Base-by-base conservation (phyloP, 2,888 invertebrate genomes). In the Drosophila meridionalis region DNA sequence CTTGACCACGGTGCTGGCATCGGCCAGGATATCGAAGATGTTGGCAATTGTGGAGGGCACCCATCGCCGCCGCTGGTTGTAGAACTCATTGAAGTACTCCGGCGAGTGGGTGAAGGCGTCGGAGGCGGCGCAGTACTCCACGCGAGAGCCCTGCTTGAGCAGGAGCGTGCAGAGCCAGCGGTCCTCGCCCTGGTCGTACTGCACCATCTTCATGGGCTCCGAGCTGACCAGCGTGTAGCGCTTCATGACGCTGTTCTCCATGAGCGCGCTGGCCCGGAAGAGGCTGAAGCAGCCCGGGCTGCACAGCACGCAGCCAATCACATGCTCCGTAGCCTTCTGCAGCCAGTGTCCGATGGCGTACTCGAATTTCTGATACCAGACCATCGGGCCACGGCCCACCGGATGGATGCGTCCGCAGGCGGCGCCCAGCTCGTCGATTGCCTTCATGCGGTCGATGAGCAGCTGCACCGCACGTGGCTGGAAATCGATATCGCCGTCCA, bases 141-240 rank as follows among this genome's bases (percentile, higher is more conserved):
- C 96, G 30, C 97, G 95, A 91, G 97, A 98, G 0, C 98, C 98
- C 81, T 97, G 95, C 92, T 99, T 99, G 0, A 99, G 94, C 0
- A 99, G 94, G 60, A 99, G 93, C 0, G 99, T 99, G 92, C 99
- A 99, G 8, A 99, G 94, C 99, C 99, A 99, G 76, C 99, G 95
- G 93, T 99, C 99, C 92, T 99, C 99, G n/a, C 98, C 98, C 94
- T 98, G 98, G 95, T 98, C 98, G 91, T 97, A 98, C 92, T 98
- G 98, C 28, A 98, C 97, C 89, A 96, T 97, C 93, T 98, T 97
- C 75, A 96, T 94, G 0, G 98, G 97, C 90, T 97, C 96, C 68
- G 94, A 94, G 0, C 96, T 95, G 76, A 95, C 95, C 0, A 96
- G 95, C 0, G 98, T 98, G 91, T 98, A 98, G 90, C 96, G 97